Evolutionary conservation across 2,113 vertebrate species (phyloP).

Genomic region (Bujurquina vittata): DNA sequence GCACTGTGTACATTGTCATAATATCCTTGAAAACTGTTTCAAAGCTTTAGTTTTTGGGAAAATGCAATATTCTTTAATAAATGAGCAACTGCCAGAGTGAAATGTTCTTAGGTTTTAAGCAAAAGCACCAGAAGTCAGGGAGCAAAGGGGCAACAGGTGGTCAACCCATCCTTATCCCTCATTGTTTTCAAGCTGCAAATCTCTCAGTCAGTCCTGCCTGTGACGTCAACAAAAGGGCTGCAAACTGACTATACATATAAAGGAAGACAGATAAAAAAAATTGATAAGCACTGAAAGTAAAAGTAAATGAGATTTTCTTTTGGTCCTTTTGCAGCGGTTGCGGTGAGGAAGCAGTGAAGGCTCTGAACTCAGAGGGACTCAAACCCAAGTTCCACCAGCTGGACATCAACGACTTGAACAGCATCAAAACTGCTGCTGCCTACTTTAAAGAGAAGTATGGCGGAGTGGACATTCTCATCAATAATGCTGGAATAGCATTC

Average conservation of each 20-base stretch:
- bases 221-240: no score
- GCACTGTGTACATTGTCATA: no score
- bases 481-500: constrained; percentile 91
- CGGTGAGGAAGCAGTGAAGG: constrained; percentile 52
- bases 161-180: no score
- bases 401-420: constrained; percentile 85
- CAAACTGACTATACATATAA: background rate
- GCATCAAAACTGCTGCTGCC: constrained; percentile 82
- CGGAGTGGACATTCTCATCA: constrained; percentile 90
- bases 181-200: no score
- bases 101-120: no score
- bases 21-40: no score
- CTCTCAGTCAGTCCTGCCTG: no score
- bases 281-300: background rate
- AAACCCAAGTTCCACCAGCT: constrained; percentile 86
- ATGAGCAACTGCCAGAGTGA: no score
- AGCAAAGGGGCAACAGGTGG: no score
- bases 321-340: background rate
- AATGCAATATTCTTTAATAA: no score
- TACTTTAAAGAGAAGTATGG: constrained; percentile 87
- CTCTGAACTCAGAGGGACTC: constrained; percentile 84
- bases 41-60: no score
- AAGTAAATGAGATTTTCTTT: fast-evolving
- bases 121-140: no score
- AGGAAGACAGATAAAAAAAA: background rate